Evolutionary conservation across 2,797 vertebrate genomes (phyloP), one percentile per base, ranked within the genome.

Genomic region (Phyllotis vaccarum): DNA sequence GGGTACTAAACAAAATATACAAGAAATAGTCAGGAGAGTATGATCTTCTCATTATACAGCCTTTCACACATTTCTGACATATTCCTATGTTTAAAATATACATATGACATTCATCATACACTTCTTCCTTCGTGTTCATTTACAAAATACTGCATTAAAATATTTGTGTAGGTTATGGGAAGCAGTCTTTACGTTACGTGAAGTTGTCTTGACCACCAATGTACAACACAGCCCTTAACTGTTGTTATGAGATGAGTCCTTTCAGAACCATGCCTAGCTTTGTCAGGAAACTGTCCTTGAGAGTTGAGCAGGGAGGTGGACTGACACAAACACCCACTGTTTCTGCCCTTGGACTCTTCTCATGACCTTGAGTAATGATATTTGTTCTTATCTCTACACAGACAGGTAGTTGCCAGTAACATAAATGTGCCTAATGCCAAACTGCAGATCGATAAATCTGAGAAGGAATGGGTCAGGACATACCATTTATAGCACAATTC

Each of bases 381-480:
- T 58, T 14, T 82, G 5, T 75, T 34, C 37, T 17, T 90, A 56
- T 96, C 37, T 56, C 72, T 86, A 89, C 93, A 75, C 97, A 99
- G 98, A 89, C 98, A 98, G 95, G 98, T 97, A 92, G 97, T 99
- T 92, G 98, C 98, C 17, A 56, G 97, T 90, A 95, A 97, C 54
- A 95, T 99, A 22, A 96, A 98, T 88, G 96, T 98, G 46, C 46
- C 46, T 49, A 9, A 49, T 5, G 46, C 46, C 46, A 49, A 5
- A 5, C 5, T 49, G 46, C 46, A 49, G 46, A 9, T 49, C 46
- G 9, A 9, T 49, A 49, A 49, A 49, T 49, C 46, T 49, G 46
- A 49, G 46, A 49, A 49, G 9, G 46, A 5, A 49, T 49, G 46
- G 46, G 46, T 5, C 46, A 49, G 46, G 46, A 9, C 9, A 49